Conservation (phyloP, 2,797 vertebrate species). For the Liasis olivaceus region DNA sequence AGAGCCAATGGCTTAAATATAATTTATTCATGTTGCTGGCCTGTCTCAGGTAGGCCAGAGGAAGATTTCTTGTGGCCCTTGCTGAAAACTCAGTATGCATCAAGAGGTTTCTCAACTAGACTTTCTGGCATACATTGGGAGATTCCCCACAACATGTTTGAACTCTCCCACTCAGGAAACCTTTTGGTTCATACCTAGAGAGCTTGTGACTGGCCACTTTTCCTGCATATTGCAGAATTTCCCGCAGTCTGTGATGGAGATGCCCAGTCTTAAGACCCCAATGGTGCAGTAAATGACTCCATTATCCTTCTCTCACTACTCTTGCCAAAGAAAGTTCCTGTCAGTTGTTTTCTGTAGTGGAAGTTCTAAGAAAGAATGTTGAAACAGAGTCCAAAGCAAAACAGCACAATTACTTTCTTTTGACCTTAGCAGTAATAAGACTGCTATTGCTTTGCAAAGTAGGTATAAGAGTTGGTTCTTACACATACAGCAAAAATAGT, state of each 20-base stretch:
- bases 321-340: neutral
- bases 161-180: neutral
- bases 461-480: neutral
- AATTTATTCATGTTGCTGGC: too few species aligned
- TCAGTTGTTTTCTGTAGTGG: neutral
- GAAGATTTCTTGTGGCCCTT: too few species aligned
- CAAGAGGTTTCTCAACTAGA: too few species aligned
- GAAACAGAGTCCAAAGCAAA: neutral
- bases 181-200: neutral
- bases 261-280: neutral
- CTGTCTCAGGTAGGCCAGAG: too few species aligned
- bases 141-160: neutral
- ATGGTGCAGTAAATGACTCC: neutral
- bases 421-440: neutral
- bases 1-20: too few species aligned
- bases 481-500: neutral
- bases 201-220: neutral
- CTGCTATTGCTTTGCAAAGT: neutral
- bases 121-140: too few species aligned
- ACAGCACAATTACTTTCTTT: neutral
- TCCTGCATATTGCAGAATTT: neutral
- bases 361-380: neutral
- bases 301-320: neutral
- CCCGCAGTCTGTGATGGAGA: neutral
- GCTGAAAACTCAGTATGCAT: too few species aligned